Base-by-base conservation (phyloP, 1,140 invertebrate species). In the Fopius arisanus region DNA sequence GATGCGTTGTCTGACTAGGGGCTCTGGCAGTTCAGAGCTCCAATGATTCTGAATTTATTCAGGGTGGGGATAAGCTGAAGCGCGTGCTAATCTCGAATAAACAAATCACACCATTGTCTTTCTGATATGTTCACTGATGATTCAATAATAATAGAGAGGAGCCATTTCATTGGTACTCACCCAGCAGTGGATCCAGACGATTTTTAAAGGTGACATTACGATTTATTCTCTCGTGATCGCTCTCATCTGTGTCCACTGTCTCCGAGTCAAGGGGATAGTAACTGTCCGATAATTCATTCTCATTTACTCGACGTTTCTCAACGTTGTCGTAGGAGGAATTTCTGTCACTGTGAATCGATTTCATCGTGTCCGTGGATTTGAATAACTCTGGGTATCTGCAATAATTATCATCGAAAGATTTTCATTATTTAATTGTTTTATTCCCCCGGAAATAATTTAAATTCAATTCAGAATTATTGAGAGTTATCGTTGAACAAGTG, bases 301-400 rank as follows among this genome's bases (percentile, higher is more conserved):
- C 77, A 54, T 78, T 78, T 2, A 83, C 79, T 71, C 84, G 83
- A 21, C 85, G 80, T 26, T 82, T 88, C 69, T 92, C 91, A 0
- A 93, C 92, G 79, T 93, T 93, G 81, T 95, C 94, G 83, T 95
- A 95, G 37, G 93, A 92, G 2, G 93, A 94, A 73, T 93, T 91
- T 14, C 92, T 87, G 75, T 89, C 88, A 67, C 87, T 85, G 77
- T 84, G 85, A 26, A 87, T 79, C 41, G 85, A 84, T 73, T 86
- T 84, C 41, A 80, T 83, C 33, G 80, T 79, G 31, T 87, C 83
- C 21, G 85, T 80, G 19, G 85, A 75, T 67, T 86, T 88, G 23
- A 88, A 74, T 73, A 88, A 78, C 79, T 87, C 84, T 75, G 87
- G 87, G 77, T 87, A 87, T 80, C 87, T 87, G 43, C 10, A 54